Evolutionary conservation across 2,797 vertebrate species (phyloP).

Genomic region (Holocentrus rufus): DNA sequence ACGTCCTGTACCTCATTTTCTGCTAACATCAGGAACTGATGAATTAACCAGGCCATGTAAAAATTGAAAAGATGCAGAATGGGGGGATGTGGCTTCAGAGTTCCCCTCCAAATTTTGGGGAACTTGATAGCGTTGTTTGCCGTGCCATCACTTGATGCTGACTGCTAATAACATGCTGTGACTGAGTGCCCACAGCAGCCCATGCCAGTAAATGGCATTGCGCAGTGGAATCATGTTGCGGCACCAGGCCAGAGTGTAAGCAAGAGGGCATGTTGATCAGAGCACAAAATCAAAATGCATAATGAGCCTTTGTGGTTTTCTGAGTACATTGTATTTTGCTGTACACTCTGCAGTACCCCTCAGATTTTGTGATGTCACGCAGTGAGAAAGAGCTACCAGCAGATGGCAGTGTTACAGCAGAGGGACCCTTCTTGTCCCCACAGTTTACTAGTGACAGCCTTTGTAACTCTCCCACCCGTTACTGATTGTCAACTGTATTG

Average conservation of each 20-base stretch:
- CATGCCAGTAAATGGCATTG: slow-evolving; percentile 66
- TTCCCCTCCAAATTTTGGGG: slow-evolving; percentile 43
- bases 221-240: slow-evolving; percentile 59
- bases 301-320: slow-evolving; percentile 51
- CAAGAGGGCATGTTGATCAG: slow-evolving; percentile 54
- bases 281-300: slow-evolving; percentile 42
- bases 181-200: slow-evolving; percentile 53
- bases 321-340: slow-evolving; percentile 34
- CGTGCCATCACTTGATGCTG: slow-evolving; percentile 68
- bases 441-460: slow-evolving; percentile 26
- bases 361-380: slow-evolving; percentile 31
- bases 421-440: slow-evolving; percentile 49
- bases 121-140: slow-evolving; percentile 70
- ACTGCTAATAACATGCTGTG: slow-evolving; percentile 67
- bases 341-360: slow-evolving; percentile 8
- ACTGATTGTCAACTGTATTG: slow-evolving; percentile 48
- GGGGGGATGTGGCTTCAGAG: slow-evolving; percentile 23
- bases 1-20: slow-evolving; percentile 13
- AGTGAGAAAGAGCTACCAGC: slow-evolving; percentile 69
- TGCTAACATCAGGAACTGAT: slow-evolving; percentile 53
- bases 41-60: slow-evolving; percentile 50
- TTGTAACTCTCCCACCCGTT: slow-evolving; percentile 43
- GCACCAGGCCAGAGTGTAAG: slow-evolving; percentile 48
- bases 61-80: slow-evolving; percentile 47
- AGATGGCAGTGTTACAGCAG: slow-evolving; percentile 79